phyloP scores from a whole-genome alignment of 92 coral and sea anemone genomes.

The Phenganax subtilis region DNA sequence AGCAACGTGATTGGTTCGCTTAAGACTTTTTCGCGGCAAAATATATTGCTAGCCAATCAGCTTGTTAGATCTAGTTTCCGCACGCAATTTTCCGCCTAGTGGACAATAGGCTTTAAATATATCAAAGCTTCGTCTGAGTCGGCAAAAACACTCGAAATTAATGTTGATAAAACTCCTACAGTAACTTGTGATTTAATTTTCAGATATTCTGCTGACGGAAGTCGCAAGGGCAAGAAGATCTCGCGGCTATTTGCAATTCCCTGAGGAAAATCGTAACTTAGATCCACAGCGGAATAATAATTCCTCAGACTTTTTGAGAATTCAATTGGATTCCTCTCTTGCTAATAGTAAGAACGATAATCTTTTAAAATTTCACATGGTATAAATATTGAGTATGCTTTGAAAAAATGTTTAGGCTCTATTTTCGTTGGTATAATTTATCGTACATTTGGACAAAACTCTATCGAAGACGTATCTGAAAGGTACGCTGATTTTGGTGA shows the following conservation, averaged over 20 bases:
- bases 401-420: background rate
- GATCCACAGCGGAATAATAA: background rate
- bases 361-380: background rate
- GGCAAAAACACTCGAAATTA: background rate
- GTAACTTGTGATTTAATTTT: background rate
- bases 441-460: background rate
- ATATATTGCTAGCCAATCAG: too few relatives aligned
- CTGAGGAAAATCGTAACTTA: background rate
- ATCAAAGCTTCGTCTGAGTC: background rate
- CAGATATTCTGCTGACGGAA: background rate
- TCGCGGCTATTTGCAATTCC: background rate
- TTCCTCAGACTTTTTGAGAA: background rate
- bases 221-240: background rate
- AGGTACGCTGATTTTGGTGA: background rate
- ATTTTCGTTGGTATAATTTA: conserved; percentile 19
- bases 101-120: background rate
- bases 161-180: too few relatives aligned
- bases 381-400: background rate
- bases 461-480: background rate
- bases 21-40: too few relatives aligned
- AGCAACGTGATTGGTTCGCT: too few relatives aligned
- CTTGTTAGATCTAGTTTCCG: too few relatives aligned
- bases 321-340: background rate
- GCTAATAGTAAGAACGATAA: background rate
- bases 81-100: too few relatives aligned